phyloP scores from a whole-genome alignment of 2,797 vertebrate species.

The Pangasius mekongensis region DNA sequence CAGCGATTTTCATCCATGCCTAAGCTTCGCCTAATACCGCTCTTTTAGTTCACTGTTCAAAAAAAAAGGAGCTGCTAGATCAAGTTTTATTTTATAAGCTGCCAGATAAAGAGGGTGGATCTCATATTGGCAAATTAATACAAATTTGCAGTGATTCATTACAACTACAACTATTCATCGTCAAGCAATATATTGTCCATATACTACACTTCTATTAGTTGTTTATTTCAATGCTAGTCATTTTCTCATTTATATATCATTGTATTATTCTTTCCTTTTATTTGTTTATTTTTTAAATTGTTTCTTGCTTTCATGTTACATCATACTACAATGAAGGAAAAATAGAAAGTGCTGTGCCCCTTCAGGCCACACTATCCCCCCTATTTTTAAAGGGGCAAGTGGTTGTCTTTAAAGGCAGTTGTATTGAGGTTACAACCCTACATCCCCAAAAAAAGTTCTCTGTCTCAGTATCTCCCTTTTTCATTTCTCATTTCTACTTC shows the following conservation, averaged over 20 bases:
- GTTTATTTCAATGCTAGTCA: neutral
- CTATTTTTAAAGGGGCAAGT: neutral
- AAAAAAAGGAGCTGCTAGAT: neutral
- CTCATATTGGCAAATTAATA: neutral
- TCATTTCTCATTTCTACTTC: conserved; percentile 14
- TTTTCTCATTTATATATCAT: neutral
- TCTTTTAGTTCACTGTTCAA: neutral
- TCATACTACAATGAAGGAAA: neutral
- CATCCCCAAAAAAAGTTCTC: neutral
- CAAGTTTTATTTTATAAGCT: neutral
- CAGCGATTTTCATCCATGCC: neutral
- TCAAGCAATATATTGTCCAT: too few species aligned
- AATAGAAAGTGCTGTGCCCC: neutral
- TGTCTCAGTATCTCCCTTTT: neutral
- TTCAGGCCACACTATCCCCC: neutral
- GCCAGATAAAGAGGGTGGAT: neutral
- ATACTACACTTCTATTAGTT: too few species aligned
- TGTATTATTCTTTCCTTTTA: neutral
- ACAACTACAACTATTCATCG: neutral
- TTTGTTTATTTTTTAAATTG: neutral
- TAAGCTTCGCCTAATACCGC: neutral
- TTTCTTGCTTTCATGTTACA: neutral
- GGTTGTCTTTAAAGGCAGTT: neutral
- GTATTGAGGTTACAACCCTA: neutral
- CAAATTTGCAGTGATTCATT: neutral